phyloP scores from a whole-genome alignment of 2,888 invertebrate species.

The Dicycla oo region DNA sequence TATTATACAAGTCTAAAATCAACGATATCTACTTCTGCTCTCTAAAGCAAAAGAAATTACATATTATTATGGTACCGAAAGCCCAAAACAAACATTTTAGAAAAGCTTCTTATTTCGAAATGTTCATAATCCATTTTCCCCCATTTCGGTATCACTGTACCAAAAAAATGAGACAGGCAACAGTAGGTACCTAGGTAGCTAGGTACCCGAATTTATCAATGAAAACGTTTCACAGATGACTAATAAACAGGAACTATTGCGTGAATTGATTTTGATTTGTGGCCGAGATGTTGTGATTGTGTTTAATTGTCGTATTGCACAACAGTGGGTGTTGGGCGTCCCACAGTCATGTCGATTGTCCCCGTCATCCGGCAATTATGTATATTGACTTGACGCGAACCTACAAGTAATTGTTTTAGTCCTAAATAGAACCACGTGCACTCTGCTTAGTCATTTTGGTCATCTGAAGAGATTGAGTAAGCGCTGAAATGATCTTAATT shows the following conservation, averaged over 20 bases:
- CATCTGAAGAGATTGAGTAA: constrained; percentile 49
- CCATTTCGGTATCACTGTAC: too few relatives aligned
- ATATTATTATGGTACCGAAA: background rate
- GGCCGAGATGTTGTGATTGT: constrained; percentile 72
- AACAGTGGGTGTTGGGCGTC: constrained; percentile 68
- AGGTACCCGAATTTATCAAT: constrained; percentile 39
- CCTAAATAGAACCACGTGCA: constrained; percentile 70
- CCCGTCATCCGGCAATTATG: constrained; percentile 66
- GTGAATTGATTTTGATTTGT: constrained; percentile 79
- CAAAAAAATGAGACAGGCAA: background rate
- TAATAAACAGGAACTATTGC: constrained; percentile 42
- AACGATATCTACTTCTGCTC: background rate
- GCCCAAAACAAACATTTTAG: background rate
- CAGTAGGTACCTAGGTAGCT: too few relatives aligned
- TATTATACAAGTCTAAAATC: background rate
- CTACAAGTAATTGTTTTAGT: constrained; percentile 71
- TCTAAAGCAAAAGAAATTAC: background rate
- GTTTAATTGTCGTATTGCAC: constrained; percentile 78
- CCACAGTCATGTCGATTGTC: constrained; percentile 54
- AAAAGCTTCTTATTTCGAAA: background rate
- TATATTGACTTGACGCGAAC: constrained; percentile 69
- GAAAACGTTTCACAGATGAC: constrained; percentile 40
- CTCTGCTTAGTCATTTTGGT: constrained; percentile 63
- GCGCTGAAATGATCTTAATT: constrained; percentile 53
- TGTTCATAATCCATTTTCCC: background rate